Evolutionary conservation across 2,113 vertebrate genomes (phyloP), one percentile per base, ranked within the genome.

Genomic region (Gasterosteus aculeatus): DNA sequence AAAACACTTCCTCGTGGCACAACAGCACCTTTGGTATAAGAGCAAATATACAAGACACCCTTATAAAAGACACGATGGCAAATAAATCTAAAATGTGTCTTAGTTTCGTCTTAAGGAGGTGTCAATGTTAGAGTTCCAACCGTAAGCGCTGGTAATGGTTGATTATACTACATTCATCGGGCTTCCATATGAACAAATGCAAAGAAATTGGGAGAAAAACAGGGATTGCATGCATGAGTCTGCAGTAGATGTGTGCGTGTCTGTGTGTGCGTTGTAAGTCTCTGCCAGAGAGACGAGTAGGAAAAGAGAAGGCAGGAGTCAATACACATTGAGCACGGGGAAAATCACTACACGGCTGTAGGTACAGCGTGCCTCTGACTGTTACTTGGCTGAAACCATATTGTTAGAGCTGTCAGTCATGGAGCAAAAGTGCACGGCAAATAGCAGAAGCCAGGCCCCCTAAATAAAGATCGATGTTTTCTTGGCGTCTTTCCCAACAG

Each of bases 321-420:
- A 73, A 85, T 67, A 54, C 56, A 42, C 69, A 54, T 47, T 67
- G 70, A 74, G 47, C 67, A 80, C 19, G 72, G 83, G 51, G n/a
- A 68, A 78, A 85, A 83, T 85, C 80, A 56, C 79, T 63, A 62
- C 72, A 62, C 18, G 31, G 75, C 80, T 83, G 80, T 51, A 69
- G 74, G 85, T 85, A 82, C 86, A 78, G 31, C 39, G 11, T 16
- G 81, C 88, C 74, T 75, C 7, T 1, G 81, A 82, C 84, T 81
- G 72, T 75, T 72, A 62, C 61, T 84, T 70, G 76, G 84, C 81
- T 77, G 61, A 70, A 75, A 85, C 58, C 33, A 65, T 86, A 75
- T 90, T 90, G 90, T 91, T 89, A 71, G 73, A 85, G 81, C 88
- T 91, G 92, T 91, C 92, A 93, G 79, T 92, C 88, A 86, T 42